phyloP scores from a whole-genome alignment of 2,888 invertebrate genomes.

The Gisinianus flammeolus region DNA sequence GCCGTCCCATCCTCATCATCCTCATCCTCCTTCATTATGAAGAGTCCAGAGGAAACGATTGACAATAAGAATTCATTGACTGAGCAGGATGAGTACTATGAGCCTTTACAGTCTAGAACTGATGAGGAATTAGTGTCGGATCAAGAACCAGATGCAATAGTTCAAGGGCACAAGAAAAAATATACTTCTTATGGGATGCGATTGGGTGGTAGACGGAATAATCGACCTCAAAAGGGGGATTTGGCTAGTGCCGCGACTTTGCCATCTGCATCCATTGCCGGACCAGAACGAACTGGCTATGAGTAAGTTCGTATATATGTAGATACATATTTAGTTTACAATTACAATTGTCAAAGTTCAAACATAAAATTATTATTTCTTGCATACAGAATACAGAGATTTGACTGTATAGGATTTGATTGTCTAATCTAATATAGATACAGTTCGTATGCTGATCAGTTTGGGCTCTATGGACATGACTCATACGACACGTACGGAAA shows the following conservation, averaged over 20 bases:
- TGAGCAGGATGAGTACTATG: slow-evolving; percentile 18
- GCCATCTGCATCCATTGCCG: background rate
- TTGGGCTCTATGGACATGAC: slow-evolving; percentile 47
- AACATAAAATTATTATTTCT: too few relatives aligned
- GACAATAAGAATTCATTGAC: slow-evolving; percentile 14
- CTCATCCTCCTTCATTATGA: slow-evolving; percentile 2
- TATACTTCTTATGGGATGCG: slow-evolving; percentile 33
- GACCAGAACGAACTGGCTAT: slow-evolving; percentile 47
- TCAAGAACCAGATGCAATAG: slow-evolving; percentile 56
- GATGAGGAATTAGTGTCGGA: slow-evolving; percentile 56
- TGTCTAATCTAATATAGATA: too few relatives aligned
- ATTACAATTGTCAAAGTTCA: too few relatives aligned
- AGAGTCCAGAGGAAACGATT: background rate
- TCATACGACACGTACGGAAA: slow-evolving; percentile 51
- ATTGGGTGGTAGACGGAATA: slow-evolving; percentile 2
- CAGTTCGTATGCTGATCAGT: slow-evolving; percentile 42
- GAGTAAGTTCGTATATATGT: too few relatives aligned
- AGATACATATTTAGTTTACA: too few relatives aligned
- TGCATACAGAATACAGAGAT: too few relatives aligned
- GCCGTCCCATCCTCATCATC: background rate
- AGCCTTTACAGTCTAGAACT: slow-evolving; percentile 34
- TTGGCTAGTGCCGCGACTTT: background rate
- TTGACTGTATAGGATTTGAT: too few relatives aligned
- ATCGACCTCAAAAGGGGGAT: slow-evolving; percentile 33
- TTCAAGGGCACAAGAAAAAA: slow-evolving; percentile 49